These are phyloP conservation scores for Chrysoperla carnea DNA, from an alignment of 1,140 invertebrate genomes.

Conservation along the genomic window DNA sequence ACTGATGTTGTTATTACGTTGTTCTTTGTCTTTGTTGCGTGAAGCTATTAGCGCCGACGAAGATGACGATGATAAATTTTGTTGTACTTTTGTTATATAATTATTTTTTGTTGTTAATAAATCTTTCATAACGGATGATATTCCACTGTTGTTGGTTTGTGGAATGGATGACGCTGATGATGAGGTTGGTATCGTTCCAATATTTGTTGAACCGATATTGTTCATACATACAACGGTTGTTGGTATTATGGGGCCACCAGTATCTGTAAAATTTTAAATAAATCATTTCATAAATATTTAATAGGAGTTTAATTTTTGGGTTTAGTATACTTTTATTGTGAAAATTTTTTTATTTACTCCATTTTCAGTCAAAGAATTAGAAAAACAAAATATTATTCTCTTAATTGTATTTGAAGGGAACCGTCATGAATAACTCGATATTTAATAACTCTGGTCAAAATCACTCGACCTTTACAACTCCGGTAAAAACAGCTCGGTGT, in stretches of 20 bases:
- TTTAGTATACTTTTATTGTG: no score
- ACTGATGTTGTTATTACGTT: no score
- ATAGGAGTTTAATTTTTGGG: background rate
- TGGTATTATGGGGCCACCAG: background rate
- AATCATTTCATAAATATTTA: background rate
- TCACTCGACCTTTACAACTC: no score
- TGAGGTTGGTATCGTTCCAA: conserved; percentile 31
- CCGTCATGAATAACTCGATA: no score
- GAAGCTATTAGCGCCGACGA: background rate
- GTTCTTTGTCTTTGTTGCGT: no score
- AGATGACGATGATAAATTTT: background rate
- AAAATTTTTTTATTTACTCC: no score
- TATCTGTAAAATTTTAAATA: background rate
- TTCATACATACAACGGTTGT: background rate
- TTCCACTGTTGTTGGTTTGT: conserved; percentile 17
- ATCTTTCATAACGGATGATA: conserved; percentile 10
- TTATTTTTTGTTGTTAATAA: background rate
- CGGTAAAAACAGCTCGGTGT: no score
- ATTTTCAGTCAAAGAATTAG: no score
- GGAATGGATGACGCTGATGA: conserved; percentile 16
- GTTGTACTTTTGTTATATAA: background rate
- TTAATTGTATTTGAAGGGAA: no score
- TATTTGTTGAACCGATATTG: conserved; percentile 39
- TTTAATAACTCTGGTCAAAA: no score
- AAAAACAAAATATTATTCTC: no score